Conservation (phyloP, 2,113 vertebrate species). For the Peromyscus leucopus region DNA sequence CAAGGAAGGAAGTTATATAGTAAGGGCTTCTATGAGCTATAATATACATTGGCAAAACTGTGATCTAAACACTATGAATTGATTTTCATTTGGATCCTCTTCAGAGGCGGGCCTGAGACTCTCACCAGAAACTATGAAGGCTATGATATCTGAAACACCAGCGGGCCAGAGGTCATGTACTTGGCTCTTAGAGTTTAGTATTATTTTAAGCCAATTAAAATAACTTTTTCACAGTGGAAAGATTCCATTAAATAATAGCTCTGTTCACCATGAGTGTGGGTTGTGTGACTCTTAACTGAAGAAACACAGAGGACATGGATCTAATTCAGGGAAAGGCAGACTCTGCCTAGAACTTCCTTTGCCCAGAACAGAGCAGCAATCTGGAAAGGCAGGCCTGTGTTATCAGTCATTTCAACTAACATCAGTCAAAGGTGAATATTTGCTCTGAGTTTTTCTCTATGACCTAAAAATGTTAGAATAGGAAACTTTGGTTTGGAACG, state of each 20-base stretch:
- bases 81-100: slow-evolving; percentile 78
- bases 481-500: slow-evolving; percentile 18
- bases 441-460: slow-evolving; percentile 16
- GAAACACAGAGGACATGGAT: slow-evolving; percentile 22
- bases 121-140: slow-evolving; percentile 79
- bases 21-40: slow-evolving; percentile 75
- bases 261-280: slow-evolving; percentile 64
- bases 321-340: slow-evolving; percentile 37
- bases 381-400: background rate
- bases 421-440: slow-evolving; percentile 8
- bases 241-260: slow-evolving; percentile 82
- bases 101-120: slow-evolving; percentile 73
- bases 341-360: slow-evolving; percentile 6
- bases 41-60: slow-evolving; percentile 76
- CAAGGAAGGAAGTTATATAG: slow-evolving; percentile 79
- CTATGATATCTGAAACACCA: slow-evolving; percentile 78
- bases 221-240: slow-evolving; percentile 81
- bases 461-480: slow-evolving; percentile 54
- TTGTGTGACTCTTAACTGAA: slow-evolving; percentile 56
- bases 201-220: slow-evolving; percentile 84
- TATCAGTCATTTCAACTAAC: background rate
- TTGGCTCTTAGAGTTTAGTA: slow-evolving; percentile 77
- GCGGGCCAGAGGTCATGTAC: slow-evolving; percentile 64
- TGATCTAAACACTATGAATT: slow-evolving; percentile 77
- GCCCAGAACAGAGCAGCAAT: background rate